Evolutionary conservation across 1,140 invertebrate genomes (phyloP), one percentile per base, ranked within the genome.

Genomic region (Diploscapter pachys): DNA sequence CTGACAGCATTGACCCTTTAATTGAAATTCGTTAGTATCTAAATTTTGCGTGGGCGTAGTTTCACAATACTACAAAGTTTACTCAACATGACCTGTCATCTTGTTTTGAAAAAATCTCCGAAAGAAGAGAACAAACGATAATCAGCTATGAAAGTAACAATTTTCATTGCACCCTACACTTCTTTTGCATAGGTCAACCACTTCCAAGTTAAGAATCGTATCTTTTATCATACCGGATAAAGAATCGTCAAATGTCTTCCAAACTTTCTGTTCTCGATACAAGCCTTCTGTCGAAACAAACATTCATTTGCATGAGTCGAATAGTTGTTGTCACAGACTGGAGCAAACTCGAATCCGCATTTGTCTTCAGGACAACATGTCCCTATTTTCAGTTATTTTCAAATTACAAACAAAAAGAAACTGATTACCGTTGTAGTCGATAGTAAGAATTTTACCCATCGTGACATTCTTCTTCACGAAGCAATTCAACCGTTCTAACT

Each of bases 361-460:
- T 70, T 72, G 5, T 63, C 57, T 55, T 54, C 62, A 2, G 55
- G 11, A 9, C 56, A 11, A 68, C 80, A 81, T 49, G 80, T 81
- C 61, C 80, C 80, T 8, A 72, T 80, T 76, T 9, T 5, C 53
- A 55, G 11, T 4, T 54, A 50, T 53, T 9, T 5, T 8, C 49
- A 3, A 9, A 11, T 52, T 64, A 54, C 31, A 54, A 8, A 67
- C 4, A 8, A 13, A 49, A 59, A 11, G 3, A 6, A 71, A 52
- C 52, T 51, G 5, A 13, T 49, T 31, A 80, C 79, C 79, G 50
- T 69, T 56, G 66, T 80, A 80, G 54, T 80, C 80, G 11, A 80
- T 62, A 6, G 56, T 48, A 6, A 76, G 53, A 8, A 53, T 68
- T 9, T 50, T 59, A n/a, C 55, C 54, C 48, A 66, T 73, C 4